Evolutionary conservation across 2,797 vertebrate genomes (phyloP), one percentile per base, ranked within the genome.

Genomic region (Ara ararauna): DNA sequence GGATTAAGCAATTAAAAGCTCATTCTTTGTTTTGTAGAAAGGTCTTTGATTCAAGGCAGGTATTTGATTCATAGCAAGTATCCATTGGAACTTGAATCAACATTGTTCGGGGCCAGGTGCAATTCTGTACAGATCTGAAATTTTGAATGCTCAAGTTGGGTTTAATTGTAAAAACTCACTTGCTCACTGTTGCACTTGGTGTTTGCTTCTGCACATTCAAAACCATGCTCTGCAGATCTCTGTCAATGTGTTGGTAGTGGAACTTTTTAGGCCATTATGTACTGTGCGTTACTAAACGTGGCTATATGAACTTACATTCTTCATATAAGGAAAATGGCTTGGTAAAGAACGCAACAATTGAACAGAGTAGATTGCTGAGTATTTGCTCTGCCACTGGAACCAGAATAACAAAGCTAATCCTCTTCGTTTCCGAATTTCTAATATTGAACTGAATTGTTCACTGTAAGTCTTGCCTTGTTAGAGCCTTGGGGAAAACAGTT

Each of bases 71-170:
- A 24, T 48, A 72, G 29, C 51, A 65, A 65, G 10, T 38, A 30
- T 27, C 16, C 11, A 4, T 4, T 65, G 11, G 17, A 62, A 84
- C 42, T 42, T 11, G 22, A 34, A 34, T 53, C 12, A 12, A 40
- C 22, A 5, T 40, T 73, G 19, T 21, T 11, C 68, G 38, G 11
- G 48, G 8, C 24, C 18, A 29, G n/a, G 11, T 74, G 11, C 9
- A 61, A 7, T 56, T 68, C n/a, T 47, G 18, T 27, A 20, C 58
- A 34, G 19, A 45, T 38, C 61, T 72, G 45, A 67, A 89, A 36
- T 42, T 78, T 38, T 0, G 1, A 67, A 48, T 3, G 0, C 1
- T 72, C 11, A 89, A 18, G 40, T 6, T 51, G 7, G 1, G 2
- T 79, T 85, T 77, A 71, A 34, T 45, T 75, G 11, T 27, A 60